Evolutionary conservation across 2,888 invertebrate species (phyloP), one percentile per base, ranked within the genome.

Genomic region (Amblyjoppa fuscipennis): DNA sequence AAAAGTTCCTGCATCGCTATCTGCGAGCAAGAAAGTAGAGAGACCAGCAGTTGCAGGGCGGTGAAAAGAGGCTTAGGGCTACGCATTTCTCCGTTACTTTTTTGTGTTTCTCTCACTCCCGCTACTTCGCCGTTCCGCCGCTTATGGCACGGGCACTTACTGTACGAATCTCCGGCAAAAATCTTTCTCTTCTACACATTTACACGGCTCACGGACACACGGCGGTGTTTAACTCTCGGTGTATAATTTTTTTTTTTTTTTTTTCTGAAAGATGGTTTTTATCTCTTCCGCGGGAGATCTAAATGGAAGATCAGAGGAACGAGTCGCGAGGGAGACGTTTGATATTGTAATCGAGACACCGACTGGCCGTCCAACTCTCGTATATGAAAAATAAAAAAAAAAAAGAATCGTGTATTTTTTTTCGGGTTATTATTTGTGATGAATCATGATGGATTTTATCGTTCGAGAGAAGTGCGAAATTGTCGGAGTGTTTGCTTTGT

Each of bases 21-120:
- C 45, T 13, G 45, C 16, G 61, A 64, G 61, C 28, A 6, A 28
- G 34, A 28, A 34, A 64, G 61, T n/a, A 6, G 61, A 64, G 3
- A 3, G 3, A 3, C n/a, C 16, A 31, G 61, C 31, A 16, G 49
- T 34, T 28, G n/a, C 7, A 11, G 53, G 16, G 20, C 3, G 6
- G 41, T 45, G 49, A 66, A 75, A 66, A 53, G 61, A 38, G 45
- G 56, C 66, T 71, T 25, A 38, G 56, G 73, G 82, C 70, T 82
- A 71, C 41, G 20, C 13, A 56, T 56, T 28, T 61, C 25, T 61
- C n/a, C 71, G 6, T 45, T 5, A 16, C 28, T 61, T 20, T 76
- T 75, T 51, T 38, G 16, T 45, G 45, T 74, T 68, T 61, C 11
- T 59, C 66, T 64, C 71, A 16, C 13, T 11, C 41, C 41, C 11